Conservation (phyloP, 2,888 invertebrate genomes). For the Julus scandinavius region DNA sequence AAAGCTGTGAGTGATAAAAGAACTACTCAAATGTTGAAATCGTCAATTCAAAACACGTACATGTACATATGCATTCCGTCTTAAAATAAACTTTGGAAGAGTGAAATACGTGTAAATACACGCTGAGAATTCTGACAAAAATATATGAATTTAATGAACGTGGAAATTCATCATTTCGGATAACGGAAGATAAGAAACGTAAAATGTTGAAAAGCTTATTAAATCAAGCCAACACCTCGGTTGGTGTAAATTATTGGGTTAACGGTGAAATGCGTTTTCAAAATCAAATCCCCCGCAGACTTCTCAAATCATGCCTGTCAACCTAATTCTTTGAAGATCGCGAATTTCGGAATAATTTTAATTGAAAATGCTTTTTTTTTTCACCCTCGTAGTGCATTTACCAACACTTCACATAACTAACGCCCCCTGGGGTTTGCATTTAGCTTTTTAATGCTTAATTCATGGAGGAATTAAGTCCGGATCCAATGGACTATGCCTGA, state of each 20-base stretch:
- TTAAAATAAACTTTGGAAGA: constrained; percentile 6
- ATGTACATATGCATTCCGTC: neutral
- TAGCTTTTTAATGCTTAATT: constrained; percentile 11
- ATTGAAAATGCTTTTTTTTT: neutral
- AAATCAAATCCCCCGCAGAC: constrained; percentile 25
- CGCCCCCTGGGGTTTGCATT: neutral
- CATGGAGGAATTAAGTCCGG: neutral
- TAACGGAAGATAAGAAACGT: neutral
- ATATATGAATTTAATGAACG: neutral
- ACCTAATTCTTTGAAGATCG: constrained; percentile 14
- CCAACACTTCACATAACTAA: neutral
- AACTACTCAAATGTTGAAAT: neutral
- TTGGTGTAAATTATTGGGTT: neutral
- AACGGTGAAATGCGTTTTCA: neutral
- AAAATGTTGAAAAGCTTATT: neutral
- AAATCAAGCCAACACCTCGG: neutral
- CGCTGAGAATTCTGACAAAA: neutral
- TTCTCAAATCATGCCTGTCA: constrained; percentile 8
- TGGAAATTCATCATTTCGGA: neutral
- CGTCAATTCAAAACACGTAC: constrained; percentile 16
- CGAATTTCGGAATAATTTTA: constrained; percentile 33
- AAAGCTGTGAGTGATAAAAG: neutral
- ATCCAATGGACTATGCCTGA: neutral
- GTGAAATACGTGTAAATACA: constrained; percentile 31
- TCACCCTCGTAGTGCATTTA: neutral